phyloP scores from a whole-genome alignment of 2,113 vertebrate genomes.

The Psephotus haematonotus region DNA sequence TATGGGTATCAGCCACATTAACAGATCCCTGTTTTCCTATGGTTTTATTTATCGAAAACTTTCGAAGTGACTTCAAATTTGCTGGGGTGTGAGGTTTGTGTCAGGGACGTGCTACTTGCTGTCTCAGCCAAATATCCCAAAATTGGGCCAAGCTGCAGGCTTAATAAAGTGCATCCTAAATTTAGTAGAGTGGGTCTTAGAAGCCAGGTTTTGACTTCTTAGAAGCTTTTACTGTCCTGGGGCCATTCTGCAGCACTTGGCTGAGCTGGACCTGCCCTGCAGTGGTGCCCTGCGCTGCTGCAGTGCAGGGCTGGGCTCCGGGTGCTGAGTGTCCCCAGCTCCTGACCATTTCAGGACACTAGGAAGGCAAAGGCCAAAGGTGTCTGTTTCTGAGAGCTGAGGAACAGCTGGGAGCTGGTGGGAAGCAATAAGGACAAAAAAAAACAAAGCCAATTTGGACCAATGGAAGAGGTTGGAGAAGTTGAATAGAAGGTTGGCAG shows the following conservation, averaged over 20 bases:
- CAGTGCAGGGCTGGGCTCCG: neutral
- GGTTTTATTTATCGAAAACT: neutral
- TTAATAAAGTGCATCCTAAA: neutral
- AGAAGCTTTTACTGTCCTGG: neutral
- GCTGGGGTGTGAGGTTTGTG: neutral
- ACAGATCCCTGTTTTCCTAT: neutral
- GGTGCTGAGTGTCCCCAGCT: neutral
- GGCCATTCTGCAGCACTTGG: neutral
- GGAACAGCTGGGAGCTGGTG: neutral
- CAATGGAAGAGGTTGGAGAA: neutral
- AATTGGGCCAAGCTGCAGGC: neutral
- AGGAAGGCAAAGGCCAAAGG: neutral
- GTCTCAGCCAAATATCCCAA: neutral
- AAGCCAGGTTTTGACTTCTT: neutral
- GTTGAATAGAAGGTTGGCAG: neutral
- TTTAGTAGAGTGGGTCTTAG: neutral
- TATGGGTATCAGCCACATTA: neutral
- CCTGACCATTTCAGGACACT: neutral
- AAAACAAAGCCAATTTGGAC: neutral
- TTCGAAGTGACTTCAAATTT: neutral
- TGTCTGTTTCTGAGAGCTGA: neutral
- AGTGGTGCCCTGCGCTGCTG: neutral
- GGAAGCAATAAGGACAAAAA: neutral
- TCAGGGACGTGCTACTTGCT: neutral
- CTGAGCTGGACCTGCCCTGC: neutral